Conservation (phyloP, 1,140 invertebrate genomes). For the Saccostrea echinata region DNA sequence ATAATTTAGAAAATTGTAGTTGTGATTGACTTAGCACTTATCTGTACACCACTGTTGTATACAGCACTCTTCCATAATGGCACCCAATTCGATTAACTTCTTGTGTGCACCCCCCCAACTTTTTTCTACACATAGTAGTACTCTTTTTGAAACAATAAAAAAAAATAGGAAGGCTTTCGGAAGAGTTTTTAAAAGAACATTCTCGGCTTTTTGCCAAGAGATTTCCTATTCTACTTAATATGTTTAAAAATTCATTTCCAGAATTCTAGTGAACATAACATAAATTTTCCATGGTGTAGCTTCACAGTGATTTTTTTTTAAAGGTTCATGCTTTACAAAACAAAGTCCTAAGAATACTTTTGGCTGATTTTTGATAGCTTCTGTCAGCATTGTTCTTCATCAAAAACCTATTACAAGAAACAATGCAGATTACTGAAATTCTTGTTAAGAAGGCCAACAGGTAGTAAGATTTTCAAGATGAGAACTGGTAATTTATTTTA, state of each 20-base stretch:
- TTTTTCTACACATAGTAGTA: neutral
- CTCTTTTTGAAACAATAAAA: no score
- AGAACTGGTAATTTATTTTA: no score
- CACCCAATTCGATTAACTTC: neutral
- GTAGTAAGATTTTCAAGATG: neutral
- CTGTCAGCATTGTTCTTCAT: neutral
- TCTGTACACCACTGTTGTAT: neutral
- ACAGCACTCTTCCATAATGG: neutral
- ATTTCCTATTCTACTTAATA: neutral
- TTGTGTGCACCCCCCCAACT: neutral
- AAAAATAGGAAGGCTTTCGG: neutral
- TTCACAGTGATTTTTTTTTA: no score
- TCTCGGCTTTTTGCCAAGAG: neutral
- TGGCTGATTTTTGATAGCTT: neutral
- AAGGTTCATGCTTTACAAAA: no score
- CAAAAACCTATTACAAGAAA: neutral
- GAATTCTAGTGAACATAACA: no score
- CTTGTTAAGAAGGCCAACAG: neutral
- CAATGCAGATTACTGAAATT: neutral
- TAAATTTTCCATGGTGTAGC: no score
- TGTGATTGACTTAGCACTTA: conserved; percentile 10
- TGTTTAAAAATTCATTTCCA: no score
- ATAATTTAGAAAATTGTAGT: neutral
- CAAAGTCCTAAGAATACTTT: neutral
- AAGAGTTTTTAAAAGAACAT: neutral